Percentiles rank a stretch among this genome's conserved stretches.
phyloP scores from a whole-genome alignment of 1,140 invertebrate species.

The Bombyx mori region DNA sequence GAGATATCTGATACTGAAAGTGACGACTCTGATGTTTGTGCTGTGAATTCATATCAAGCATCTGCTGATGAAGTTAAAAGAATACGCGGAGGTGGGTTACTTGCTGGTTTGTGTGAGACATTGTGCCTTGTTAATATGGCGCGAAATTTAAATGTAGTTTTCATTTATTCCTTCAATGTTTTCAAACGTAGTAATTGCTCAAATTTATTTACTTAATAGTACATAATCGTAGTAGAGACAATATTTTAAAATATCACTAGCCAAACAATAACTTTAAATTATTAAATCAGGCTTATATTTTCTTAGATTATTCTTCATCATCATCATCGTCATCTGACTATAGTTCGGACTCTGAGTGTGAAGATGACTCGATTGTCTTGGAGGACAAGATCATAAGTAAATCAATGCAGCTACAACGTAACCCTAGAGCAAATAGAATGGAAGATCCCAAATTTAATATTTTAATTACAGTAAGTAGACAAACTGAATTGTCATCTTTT shows the following conservation, averaged over 20 bases:
- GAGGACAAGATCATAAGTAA: slow-evolving; percentile 27
- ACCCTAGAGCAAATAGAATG: slow-evolving; percentile 50
- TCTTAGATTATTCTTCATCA: slow-evolving; percentile 21
- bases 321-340: slow-evolving; percentile 59
- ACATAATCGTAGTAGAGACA: neutral
- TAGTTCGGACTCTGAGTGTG: slow-evolving; percentile 59
- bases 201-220: neutral
- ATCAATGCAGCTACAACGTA: slow-evolving; percentile 33
- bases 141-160: slow-evolving; percentile 33
- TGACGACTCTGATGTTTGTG: slow-evolving; percentile 65
- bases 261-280: no score
- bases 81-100: slow-evolving; percentile 50
- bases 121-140: slow-evolving; percentile 21
- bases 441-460: slow-evolving; percentile 52
- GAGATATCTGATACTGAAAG: slow-evolving; percentile 65
- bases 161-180: no score
- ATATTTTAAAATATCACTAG: neutral
- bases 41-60: slow-evolving; percentile 66
- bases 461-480: slow-evolving; percentile 36
- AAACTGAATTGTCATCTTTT: no score
- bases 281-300: neutral
- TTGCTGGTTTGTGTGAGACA: slow-evolving; percentile 10
- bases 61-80: slow-evolving; percentile 65
- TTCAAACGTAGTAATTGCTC: neutral
- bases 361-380: slow-evolving; percentile 55